phyloP scores from a whole-genome alignment of 2,888 invertebrate species.

The Bugula neritina region DNA sequence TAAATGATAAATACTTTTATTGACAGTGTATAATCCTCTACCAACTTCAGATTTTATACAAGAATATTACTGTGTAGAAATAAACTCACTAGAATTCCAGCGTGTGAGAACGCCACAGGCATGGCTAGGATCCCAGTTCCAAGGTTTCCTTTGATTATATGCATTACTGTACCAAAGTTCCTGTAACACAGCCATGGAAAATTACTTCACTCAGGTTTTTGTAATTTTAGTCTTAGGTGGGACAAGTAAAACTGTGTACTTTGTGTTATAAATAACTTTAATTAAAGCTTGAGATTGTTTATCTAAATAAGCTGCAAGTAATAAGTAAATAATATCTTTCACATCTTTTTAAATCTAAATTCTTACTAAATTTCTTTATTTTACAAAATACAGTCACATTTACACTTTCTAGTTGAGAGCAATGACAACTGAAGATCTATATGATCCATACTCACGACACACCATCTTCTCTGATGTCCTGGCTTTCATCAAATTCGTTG shows the following conservation, averaged over 20 bases:
- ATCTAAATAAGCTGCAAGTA: no score
- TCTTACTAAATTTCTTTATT: no score
- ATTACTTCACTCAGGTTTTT: neutral
- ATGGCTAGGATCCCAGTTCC: slow-evolving; percentile 95
- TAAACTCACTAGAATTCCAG: slow-evolving; percentile 68
- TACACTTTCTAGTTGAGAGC: no score
- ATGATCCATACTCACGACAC: neutral
- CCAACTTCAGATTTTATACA: no score
- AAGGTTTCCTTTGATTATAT: slow-evolving; percentile 79
- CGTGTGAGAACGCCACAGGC: slow-evolving; percentile 88
- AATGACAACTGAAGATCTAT: no score
- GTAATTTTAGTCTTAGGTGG: neutral
- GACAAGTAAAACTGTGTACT: neutral
- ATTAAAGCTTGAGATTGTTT: no score
- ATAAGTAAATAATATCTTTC: no score
- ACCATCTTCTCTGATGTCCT: neutral
- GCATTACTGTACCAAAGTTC: slow-evolving; percentile 72
- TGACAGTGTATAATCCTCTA: no score
- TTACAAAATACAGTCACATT: no score
- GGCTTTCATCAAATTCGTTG: neutral
- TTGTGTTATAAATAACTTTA: no score
- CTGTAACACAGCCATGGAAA: slow-evolving; percentile 59
- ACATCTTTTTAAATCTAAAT: neutral
- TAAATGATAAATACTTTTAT: no score
- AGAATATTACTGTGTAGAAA: no score